Evolutionary conservation across 1,140 invertebrate genomes (phyloP), one percentile per base, ranked within the genome.

Genomic region (Drosophila tsacasi): DNA sequence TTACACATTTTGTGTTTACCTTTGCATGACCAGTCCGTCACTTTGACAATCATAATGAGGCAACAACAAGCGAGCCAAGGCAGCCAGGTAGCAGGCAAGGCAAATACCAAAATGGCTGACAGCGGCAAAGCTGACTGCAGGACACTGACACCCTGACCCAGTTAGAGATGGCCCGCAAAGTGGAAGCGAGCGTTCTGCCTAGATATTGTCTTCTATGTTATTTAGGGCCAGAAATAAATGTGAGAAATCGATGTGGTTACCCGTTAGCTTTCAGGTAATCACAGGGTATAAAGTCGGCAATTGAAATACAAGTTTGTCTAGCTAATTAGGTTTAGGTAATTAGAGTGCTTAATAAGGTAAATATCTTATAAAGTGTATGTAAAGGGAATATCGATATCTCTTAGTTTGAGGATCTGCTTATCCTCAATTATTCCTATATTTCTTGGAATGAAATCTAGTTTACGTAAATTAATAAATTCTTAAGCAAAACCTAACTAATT

Each of bases 41-140:
- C 85, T 89, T 89, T 89, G 84, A 89, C 84, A 85, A 81, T 89
- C 84, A 90, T 89, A 89, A 89, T 89, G 84, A 89, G 84, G 85
- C 84, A 84, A 69, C 65, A 76, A 52, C n/a, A 66, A 54, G 73
- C 66, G 54, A 50, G 68, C 77, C 69, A 76, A 66, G 64, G 73
- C 42, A 74, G 47, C 63, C 58, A 17, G 64, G 19, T 21, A 44
- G 40, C 63, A 17, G 64, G 35, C 19, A 59, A 40, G 74, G 58
- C 46, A 75, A 64, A 81, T 54, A 72, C 59, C 57, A 62, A 87
- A 84, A 89, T 89, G 74, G 77, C 77, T 87, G 83, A 89, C 81
- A 81, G 81, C 58, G 69, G 81, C 81, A 89, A 71, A 75, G 50
- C 83, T 84, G 81, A 90, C 85, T 90, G 77, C 74, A 81, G 81